Base-by-base conservation (phyloP, 2,888 invertebrate species). In the Melanostoma mellinum region DNA sequence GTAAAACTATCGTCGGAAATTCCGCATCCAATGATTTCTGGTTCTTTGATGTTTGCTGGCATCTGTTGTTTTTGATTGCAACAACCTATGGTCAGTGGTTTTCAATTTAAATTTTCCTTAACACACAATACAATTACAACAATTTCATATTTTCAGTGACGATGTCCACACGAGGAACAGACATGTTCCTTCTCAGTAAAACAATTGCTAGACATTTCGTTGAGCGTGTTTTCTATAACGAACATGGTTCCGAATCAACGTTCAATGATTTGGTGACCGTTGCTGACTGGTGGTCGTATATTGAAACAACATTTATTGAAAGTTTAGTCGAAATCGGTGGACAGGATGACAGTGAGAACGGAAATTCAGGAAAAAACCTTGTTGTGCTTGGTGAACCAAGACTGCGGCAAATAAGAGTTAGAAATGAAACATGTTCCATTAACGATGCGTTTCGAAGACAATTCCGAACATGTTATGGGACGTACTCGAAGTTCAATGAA, bases 401-500 rank as follows among this genome's bases (percentile, higher is more conserved):
- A 67, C 85, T 94, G 4, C 88, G 94, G 55, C 94, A 94, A 90
- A 88, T 93, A 3, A 91, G 93, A 86, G 94, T 94, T 0, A 88
- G 89, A 2, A 93, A 93, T 85, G 92, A 94, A 87, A 94, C 94
- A 4, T 96, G 95, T 88, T 89, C 90, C 20, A 93, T 95, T 3
- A 94, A 94, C 81, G 92, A 92, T 10, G 93, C 94, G 74, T 95
- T 96, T 88, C 90, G 92, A 52, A 89, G 92, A 68, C 92, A 93
- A 80, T 95, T 95, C 87, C 89, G 91, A 52, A 91, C 92, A 53
- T 96, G 95, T 87, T 95, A 92, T 87, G 93, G 92, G 10, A 89
- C 90, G 0, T 95, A 94, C 88, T 91, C 92, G 0, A 80, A 87
- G 0, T 85, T 87, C 2, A 89, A 91, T 46, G 94, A 94, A 89